Conservation (phyloP, 1,140 invertebrate species). For the Vanessa tameamea region DNA sequence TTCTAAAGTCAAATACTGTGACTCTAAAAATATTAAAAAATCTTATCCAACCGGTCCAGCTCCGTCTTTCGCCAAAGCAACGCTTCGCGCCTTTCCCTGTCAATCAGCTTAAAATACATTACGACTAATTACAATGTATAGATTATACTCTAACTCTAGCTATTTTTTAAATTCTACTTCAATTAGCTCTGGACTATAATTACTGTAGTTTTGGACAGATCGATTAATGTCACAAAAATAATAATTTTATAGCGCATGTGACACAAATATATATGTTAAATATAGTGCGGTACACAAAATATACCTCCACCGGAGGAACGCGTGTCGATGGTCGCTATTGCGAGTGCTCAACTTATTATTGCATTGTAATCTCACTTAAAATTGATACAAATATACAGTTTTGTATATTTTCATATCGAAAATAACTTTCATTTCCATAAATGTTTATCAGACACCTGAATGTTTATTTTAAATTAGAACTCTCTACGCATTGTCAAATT, state of each 20-base stretch:
- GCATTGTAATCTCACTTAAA: constrained; percentile 18
- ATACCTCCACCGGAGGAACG: constrained; percentile 18
- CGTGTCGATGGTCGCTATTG: constrained; percentile 3
- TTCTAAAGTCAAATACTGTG: constrained; percentile 52
- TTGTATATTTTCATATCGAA: constrained; percentile 29
- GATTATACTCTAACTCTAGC: constrained; percentile 42
- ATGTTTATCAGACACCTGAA: background rate
- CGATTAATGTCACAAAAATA: constrained; percentile 51
- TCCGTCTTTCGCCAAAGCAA: background rate
- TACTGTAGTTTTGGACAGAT: constrained; percentile 51
- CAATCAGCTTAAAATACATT: constrained; percentile 29
- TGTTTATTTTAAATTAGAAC: constrained; percentile 3
- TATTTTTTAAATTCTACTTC: constrained; percentile 43
- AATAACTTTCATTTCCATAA: constrained; percentile 23
- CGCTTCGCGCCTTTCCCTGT: constrained; percentile 22
- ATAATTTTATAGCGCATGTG: constrained; percentile 41
- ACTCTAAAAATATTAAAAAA: constrained; percentile 42
- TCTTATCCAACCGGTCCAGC: constrained; percentile 35
- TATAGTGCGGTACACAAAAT: constrained; percentile 43
- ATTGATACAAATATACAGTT: constrained; percentile 23
- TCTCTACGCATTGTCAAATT: background rate
- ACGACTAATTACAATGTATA: constrained; percentile 44
- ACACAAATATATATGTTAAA: constrained; percentile 16
- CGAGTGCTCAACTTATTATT: constrained; percentile 6
- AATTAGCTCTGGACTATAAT: constrained; percentile 46